A percentile compares a stretch with the other conserved stretches of the same genome.
phyloP scores from a whole-genome alignment of 2,888 invertebrate genomes.

The Trissolcus brochymenae region DNA sequence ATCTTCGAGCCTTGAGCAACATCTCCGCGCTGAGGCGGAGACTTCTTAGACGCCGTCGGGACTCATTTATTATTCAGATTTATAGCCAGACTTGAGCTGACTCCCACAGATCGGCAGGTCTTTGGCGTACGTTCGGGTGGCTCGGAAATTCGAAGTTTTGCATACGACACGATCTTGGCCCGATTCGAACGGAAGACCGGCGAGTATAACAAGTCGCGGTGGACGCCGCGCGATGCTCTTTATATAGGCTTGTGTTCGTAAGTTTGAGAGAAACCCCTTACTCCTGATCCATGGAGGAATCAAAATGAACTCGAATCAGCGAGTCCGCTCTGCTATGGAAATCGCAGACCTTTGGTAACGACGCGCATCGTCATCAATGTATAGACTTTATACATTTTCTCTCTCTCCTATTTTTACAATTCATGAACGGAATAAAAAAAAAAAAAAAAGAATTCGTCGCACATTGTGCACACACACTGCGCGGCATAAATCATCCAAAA shows the following conservation, averaged over 20 bases:
- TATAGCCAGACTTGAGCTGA: conserved; percentile 74
- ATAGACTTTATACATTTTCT: conserved; percentile 47
- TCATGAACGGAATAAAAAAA: conserved; percentile 23
- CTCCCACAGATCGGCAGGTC: conserved; percentile 76
- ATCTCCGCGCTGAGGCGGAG: conserved; percentile 74
- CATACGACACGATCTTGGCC: conserved; percentile 75
- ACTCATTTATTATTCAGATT: conserved; percentile 77
- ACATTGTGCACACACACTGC: conserved; percentile 9
- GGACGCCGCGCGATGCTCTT: conserved; percentile 63
- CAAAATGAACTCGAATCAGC: conserved; percentile 60
- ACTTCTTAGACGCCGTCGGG: conserved; percentile 76
- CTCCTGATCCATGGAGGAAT: conserved; percentile 57
- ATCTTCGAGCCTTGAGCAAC: conserved; percentile 72
- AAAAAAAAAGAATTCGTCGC: conserved; percentile 39
- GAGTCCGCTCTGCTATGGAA: conserved; percentile 54
- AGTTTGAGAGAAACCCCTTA: conserved; percentile 59
- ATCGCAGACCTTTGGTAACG: conserved; percentile 45
- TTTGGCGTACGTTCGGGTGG: conserved; percentile 66
- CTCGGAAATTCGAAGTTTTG: conserved; percentile 76
- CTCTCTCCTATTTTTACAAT: conserved; percentile 35
- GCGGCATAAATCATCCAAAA: conserved; percentile 41
- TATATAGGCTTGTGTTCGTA: conserved; percentile 61
- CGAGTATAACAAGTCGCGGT: conserved; percentile 70
- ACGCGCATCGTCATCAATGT: conserved; percentile 25
- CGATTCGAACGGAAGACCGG: conserved; percentile 72